Base-by-base conservation (phyloP, 2,888 invertebrate species). In the Noctua pronuba region DNA sequence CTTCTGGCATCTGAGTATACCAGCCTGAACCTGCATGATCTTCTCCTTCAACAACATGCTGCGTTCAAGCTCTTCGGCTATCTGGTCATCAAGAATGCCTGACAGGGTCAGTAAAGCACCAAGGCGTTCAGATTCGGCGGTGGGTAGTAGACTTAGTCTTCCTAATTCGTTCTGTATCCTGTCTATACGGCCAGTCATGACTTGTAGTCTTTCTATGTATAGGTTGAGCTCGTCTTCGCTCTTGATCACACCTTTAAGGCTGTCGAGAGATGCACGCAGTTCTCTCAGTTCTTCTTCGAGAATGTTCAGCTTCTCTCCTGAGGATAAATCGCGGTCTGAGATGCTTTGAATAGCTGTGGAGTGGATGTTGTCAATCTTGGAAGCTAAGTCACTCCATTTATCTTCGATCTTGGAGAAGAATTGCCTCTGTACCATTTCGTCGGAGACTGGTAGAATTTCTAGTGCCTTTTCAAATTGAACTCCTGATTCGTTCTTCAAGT, bases 191-290 rank as follows among this genome's bases (percentile, higher is more conserved):
- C 97, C 97, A 58, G 97, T 97, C 94, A 98, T 97, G 1, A 98
- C 98, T 94, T 98, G 98, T 16, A 98, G 95, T 72, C 98, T 97
- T 93, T 99, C 98, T 16, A 98, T 98, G 91, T 98, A 98, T 11
- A 98, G 95, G 88, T 98, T 98, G 0, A 99, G 95, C 90, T 99
- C 98, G 87, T 99, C 98, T 90, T 98, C 98, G 73, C 97, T 98
- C 91, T 98, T 98, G 66, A 99, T 98, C 0, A 98, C 98, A 2
- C 98, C 98, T 91, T 98, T 98, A 80, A 98, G 97, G 83, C 97
- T 97, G 46, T 98, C 98, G 80, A 98, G 95, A 28, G 98, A 97
- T 1, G 97, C 93, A 79, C 98, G 97, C 31, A 99, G 96, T 91
- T 98, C 98, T 91, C 97, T 97, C 24, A 99, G 93, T 92, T 98